Percentiles rank a stretch among this genome's conserved stretches.
Evolutionary conservation across 2,113 vertebrate genomes (phyloP).

Genomic region (Gasterosteus nipponicus): DNA sequence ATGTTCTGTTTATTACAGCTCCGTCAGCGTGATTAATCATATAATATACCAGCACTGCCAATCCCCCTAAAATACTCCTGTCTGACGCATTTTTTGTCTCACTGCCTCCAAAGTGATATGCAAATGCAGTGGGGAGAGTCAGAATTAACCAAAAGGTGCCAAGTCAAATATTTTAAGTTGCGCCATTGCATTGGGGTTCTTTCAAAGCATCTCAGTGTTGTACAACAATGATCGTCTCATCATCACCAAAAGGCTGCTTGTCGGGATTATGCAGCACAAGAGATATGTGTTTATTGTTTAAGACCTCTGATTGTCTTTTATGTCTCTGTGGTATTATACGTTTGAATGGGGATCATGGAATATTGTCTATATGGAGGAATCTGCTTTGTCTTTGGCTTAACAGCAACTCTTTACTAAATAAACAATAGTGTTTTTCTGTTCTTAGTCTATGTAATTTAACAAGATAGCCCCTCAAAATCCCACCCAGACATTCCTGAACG

Average conservation of each 20-base stretch:
- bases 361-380: conserved; percentile 44
- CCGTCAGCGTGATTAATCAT: conserved; percentile 72
- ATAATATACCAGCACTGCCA: conserved; percentile 57
- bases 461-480: conserved; percentile 44
- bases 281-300: conserved; percentile 49
- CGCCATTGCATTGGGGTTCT: conserved; percentile 47
- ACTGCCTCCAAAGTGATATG: conserved; percentile 59
- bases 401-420: conserved; percentile 46
- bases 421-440: conserved; percentile 53
- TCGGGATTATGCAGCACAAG: conserved; percentile 51
- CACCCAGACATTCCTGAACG: conserved; percentile 25
- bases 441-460: conserved; percentile 46
- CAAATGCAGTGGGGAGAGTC: conserved; percentile 49
- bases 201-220: conserved; percentile 43
- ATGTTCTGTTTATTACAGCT: conserved; percentile 62
- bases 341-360: conserved; percentile 63
- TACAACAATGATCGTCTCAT: conserved; percentile 56
- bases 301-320: conserved; percentile 53
- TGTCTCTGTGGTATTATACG: conserved; percentile 39
- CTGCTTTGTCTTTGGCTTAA: conserved; percentile 60
- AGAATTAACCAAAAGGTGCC: conserved; percentile 42
- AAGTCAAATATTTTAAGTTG: conserved; percentile 64
- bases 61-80: conserved; percentile 39
- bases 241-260: conserved; percentile 49
- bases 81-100: not conserved